Evolutionary conservation across 2,888 invertebrate genomes (phyloP), one percentile per base, ranked within the genome.

Genomic region (Drosophila mettleri): DNA sequence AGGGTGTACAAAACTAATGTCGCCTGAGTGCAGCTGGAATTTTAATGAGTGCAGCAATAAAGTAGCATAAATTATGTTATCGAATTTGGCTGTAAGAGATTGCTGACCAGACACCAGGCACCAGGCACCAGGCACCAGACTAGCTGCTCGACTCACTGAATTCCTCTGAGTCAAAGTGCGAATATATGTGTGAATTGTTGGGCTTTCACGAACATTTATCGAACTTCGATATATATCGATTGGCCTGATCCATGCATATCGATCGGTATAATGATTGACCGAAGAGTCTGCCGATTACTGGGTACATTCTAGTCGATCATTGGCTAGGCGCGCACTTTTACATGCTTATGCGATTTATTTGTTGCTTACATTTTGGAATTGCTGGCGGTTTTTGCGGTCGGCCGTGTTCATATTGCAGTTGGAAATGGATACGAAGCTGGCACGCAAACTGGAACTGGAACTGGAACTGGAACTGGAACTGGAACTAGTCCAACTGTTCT

Each of bases 351-450:
- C 36, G 5, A 14, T 27, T 52, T 29, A 14, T 36, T 48, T 61
- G 14, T 24, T 46, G 31, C 29, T 54, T 46, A 27, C 29, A 54
- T 54, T 48, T 62, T 48, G 14, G 48, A 16, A n/a, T 29, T 14
- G 43, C n/a, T 24, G 36, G 54, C 46, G 55, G 48, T 27, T 62
- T 55, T 31, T 60, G 64, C 27, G 59, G 59, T 59, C 46, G 10
- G 18, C 20, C 43, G 36, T 16, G 52, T 41, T 52, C 24, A 24
- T 41, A 57, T 49, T 64, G 31, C 27, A 22, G 29, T n/a, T 43
- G 54, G 51, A 18, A 58, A 49, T 41, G 49, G 5, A 59, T 41
- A 10, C 29, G 39, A 39, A 53, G 29, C 53, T 41, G 53, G 53
- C 31, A 29, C 39, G 53, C 10, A 3, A n/a, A 31, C 36, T 36